Conservation (phyloP, 2,797 vertebrate genomes). For the Falco biarmicus region DNA sequence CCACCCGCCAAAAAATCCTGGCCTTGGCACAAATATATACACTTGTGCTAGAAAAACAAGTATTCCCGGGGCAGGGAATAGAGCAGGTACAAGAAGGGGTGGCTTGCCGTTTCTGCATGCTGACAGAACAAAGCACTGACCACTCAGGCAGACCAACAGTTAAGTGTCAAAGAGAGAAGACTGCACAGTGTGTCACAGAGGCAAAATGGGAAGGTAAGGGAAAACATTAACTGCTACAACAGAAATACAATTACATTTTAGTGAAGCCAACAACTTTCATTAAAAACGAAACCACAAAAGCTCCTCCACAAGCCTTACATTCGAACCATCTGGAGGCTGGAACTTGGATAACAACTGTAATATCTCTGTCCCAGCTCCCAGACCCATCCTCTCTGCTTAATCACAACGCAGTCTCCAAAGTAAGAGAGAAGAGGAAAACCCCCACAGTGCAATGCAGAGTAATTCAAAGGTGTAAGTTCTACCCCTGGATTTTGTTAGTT, state of each 20-base stretch:
- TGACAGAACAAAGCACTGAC: neutral
- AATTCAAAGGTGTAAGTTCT: constrained; percentile 33
- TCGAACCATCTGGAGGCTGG: neutral
- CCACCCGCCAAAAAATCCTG: neutral
- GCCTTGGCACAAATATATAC: neutral
- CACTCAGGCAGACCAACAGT: neutral
- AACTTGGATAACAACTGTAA: neutral
- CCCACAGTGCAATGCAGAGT: neutral
- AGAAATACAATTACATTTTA: constrained; percentile 4
- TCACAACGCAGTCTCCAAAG: neutral
- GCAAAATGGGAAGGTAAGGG: neutral
- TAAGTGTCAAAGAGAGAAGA: neutral
- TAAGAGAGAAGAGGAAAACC: neutral
- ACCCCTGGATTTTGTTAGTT: constrained; percentile 51
- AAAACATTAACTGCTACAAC: neutral
- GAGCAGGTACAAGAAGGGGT: neutral
- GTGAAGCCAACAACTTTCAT: constrained; percentile 45
- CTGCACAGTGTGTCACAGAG: neutral
- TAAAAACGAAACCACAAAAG: constrained; percentile 64
- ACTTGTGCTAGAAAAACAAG: neutral
- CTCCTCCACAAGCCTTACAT: neutral
- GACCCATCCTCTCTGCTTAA: neutral
- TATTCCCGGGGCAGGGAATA: neutral
- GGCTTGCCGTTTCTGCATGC: neutral
- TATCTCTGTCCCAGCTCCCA: neutral